A percentile compares a stretch with the other conserved stretches of the same genome.
phyloP scores from a whole-genome alignment of 1,140 invertebrate species.

The Cherax quadricarinatus region DNA sequence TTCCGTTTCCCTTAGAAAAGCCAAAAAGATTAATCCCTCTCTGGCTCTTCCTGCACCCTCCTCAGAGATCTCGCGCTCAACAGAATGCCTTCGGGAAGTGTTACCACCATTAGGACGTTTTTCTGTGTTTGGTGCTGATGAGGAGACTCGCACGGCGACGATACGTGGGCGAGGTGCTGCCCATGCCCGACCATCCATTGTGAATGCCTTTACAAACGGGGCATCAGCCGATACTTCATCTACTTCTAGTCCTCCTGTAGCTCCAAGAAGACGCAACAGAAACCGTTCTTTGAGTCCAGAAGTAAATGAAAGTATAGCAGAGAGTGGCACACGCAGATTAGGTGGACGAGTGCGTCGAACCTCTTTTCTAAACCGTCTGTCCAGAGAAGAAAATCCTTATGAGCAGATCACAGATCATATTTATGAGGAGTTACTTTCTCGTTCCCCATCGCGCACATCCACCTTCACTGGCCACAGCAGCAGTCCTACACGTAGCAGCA shows the following conservation, averaged over 20 bases:
- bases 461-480: conserved; percentile 74
- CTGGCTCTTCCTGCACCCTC: conserved; percentile 13
- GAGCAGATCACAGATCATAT: conserved; percentile 83
- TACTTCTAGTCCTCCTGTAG: conserved; percentile 56
- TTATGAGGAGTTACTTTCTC: conserved; percentile 87
- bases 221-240: conserved; percentile 27
- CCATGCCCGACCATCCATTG: conserved; percentile 51
- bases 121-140: conserved; percentile 52
- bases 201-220: conserved; percentile 25
- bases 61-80: conserved; percentile 27
- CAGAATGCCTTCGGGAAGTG: conserved; percentile 50
- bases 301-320: neutral
- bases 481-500: conserved; percentile 46
- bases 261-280: conserved; percentile 61
- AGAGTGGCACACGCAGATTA: neutral
- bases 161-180: conserved; percentile 67
- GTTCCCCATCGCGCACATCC: conserved; percentile 82
- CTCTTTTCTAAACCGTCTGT: conserved; percentile 53
- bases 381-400: conserved; percentile 55
- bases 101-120: conserved; percentile 37
- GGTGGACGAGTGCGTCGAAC: conserved; percentile 28
- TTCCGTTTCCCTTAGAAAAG: conserved; percentile 2
- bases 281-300: conserved; percentile 67
- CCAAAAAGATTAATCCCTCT: conserved; percentile 13
- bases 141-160: conserved; percentile 70